These are phyloP conservation scores for Drosophila borborema DNA, from an alignment of 2,888 invertebrate genomes.

Conservation along the genomic window DNA sequence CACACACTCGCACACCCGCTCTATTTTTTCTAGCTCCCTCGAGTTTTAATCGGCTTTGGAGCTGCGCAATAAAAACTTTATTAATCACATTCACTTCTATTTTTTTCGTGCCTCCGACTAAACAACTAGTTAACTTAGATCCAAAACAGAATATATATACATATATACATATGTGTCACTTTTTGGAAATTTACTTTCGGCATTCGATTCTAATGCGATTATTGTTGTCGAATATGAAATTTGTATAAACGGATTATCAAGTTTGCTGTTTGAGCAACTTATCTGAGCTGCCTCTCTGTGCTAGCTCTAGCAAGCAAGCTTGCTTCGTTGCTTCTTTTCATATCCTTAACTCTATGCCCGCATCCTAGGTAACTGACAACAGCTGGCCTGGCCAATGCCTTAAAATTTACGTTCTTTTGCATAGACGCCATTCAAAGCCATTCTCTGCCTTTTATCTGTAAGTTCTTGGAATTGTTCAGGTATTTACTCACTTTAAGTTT, in stretches of 20 bases:
- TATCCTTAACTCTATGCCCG: background rate
- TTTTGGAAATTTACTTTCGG: background rate
- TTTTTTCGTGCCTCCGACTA: background rate
- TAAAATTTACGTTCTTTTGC: too few relatives aligned
- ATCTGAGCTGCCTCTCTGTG: background rate
- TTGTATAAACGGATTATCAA: background rate
- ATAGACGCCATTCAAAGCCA: too few relatives aligned
- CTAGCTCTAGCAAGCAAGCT: background rate
- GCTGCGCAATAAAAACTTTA: constrained; percentile 16
- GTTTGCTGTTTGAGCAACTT: background rate
- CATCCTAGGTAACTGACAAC: background rate
- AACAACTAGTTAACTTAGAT: background rate
- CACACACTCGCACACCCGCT: background rate
- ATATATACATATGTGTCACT: background rate
- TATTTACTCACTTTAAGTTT: too few relatives aligned
- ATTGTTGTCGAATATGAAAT: background rate
- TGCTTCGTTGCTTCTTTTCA: background rate
- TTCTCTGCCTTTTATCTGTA: too few relatives aligned
- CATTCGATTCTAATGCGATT: background rate
- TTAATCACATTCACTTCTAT: constrained; percentile 5
- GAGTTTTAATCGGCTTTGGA: background rate
- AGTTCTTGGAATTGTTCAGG: too few relatives aligned
- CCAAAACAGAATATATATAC: background rate
- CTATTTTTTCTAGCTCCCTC: constrained; percentile 11
- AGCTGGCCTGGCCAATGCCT: background rate